These are phyloP conservation scores for Megamerina dolium DNA, from an alignment of 2,888 invertebrate genomes.

Conservation along the genomic window DNA sequence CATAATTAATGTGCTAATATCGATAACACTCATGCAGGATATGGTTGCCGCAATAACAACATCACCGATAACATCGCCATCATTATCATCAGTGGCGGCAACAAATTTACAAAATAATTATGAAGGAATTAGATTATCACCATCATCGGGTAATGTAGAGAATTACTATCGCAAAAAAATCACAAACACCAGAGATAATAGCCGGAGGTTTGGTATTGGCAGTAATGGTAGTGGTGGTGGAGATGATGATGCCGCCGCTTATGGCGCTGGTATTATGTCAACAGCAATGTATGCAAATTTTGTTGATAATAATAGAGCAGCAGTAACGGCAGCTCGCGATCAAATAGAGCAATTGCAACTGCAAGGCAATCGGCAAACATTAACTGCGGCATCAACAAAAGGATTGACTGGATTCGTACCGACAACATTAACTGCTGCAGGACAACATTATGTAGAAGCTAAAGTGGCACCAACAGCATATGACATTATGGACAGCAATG, in stretches of 20 bases:
- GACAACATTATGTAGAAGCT: constrained; percentile 26
- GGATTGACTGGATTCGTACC: constrained; percentile 22
- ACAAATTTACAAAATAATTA: constrained; percentile 28
- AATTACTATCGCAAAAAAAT: constrained; percentile 30
- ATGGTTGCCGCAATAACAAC: constrained; percentile 22
- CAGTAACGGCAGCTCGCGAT: constrained; percentile 2
- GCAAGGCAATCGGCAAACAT: constrained; percentile 5
- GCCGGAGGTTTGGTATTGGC: no score
- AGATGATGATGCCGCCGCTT: constrained; percentile 12
- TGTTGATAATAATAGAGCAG: constrained; percentile 1
- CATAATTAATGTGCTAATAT: constrained; percentile 31
- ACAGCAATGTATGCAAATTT: constrained; percentile 12
- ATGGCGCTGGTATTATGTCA: constrained; percentile 8
- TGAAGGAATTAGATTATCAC: constrained; percentile 27
- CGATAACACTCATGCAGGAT: constrained; percentile 24
- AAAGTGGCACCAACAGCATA: constrained; percentile 10
- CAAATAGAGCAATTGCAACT: constrained; percentile 6
- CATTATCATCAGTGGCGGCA: constrained; percentile 3
- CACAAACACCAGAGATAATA: no score
- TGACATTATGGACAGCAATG: neutral
- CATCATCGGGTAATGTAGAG: constrained; percentile 25
- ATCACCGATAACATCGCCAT: neutral
- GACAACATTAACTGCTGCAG: constrained; percentile 25
- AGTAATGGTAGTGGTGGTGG: no score
- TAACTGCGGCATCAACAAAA: constrained; percentile 5